phyloP scores from a whole-genome alignment of 2,888 invertebrate species.

The Phorcus lineatus region DNA sequence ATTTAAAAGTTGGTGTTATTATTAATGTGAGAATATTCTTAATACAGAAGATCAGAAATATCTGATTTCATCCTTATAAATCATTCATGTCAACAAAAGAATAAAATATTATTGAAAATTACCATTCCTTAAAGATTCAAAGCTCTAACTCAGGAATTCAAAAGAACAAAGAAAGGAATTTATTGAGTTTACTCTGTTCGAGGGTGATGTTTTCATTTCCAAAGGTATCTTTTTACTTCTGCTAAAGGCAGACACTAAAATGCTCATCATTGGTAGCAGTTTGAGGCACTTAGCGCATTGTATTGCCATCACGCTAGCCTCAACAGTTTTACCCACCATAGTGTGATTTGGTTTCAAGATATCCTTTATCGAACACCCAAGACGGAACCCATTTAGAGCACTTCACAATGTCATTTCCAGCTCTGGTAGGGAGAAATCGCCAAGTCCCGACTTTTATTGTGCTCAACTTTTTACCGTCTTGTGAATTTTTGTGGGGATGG shows the following conservation, averaged over 20 bases:
- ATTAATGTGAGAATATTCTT: no score
- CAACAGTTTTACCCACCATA: not conserved
- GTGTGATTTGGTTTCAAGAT: conserved; percentile 6
- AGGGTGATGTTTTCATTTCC: not conserved
- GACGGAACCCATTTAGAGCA: not conserved
- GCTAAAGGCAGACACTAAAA: not conserved
- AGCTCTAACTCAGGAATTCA: no score
- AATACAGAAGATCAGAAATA: no score
- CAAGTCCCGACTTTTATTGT: not conserved
- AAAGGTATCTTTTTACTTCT: not conserved
- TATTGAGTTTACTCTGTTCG: no score
- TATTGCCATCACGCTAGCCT: not conserved
- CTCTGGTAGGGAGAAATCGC: not conserved
- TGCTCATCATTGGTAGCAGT: not conserved
- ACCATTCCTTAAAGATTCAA: no score
- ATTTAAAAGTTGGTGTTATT: no score
- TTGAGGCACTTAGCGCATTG: not conserved
- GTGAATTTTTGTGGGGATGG: not conserved
- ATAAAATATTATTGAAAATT: no score
- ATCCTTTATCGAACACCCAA: conserved; percentile 20
- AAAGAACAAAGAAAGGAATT: no score
- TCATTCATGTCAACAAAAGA: no score
- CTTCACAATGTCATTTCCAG: not conserved
- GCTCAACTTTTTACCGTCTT: not conserved
- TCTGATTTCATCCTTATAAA: no score